These are phyloP conservation scores for Phortica okadai DNA, from an alignment of 2,888 invertebrate genomes.

Conservation along the genomic window DNA sequence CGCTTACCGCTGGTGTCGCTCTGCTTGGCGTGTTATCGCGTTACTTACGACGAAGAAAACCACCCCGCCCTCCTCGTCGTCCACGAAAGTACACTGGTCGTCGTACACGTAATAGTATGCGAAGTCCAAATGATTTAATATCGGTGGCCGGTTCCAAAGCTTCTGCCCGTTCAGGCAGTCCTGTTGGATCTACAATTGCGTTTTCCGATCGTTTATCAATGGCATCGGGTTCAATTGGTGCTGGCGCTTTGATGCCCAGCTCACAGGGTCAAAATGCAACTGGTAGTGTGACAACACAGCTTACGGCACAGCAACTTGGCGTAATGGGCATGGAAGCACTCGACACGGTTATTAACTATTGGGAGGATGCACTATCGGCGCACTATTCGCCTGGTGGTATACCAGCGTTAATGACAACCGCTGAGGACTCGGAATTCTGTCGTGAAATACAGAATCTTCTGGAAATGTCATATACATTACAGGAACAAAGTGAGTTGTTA, in stretches of 20 bases:
- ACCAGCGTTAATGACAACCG: slow-evolving; percentile 83
- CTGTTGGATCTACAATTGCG: slow-evolving; percentile 79
- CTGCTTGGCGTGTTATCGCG: slow-evolving; percentile 89
- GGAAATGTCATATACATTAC: slow-evolving; percentile 89
- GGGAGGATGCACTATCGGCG: slow-evolving; percentile 94
- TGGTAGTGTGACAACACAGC: slow-evolving; percentile 77
- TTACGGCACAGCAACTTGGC: slow-evolving; percentile 92
- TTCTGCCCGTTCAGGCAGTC: slow-evolving; percentile 79
- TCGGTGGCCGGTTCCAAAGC: slow-evolving; percentile 83
- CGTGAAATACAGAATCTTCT: slow-evolving; percentile 87
- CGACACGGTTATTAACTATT: slow-evolving; percentile 93
- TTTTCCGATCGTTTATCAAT: slow-evolving; percentile 83
- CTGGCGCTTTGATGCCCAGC: slow-evolving; percentile 73
- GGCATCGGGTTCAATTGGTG: slow-evolving; percentile 82
- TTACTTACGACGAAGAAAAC: slow-evolving; percentile 85
- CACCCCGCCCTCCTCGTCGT: slow-evolving; percentile 80
- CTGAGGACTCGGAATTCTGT: slow-evolving; percentile 91
- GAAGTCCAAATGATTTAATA: slow-evolving; percentile 84
- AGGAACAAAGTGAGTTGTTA: slow-evolving; percentile 91
- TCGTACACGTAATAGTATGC: slow-evolving; percentile 79
- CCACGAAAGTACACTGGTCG: slow-evolving; percentile 79
- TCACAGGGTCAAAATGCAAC: slow-evolving; percentile 33
- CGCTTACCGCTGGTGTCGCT: slow-evolving; percentile 82
- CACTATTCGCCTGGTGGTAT: slow-evolving; percentile 79
- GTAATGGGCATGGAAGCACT: slow-evolving; percentile 96